Percentiles rank a stretch among this genome's conserved stretches.
Conservation (phyloP, 1,140 invertebrate genomes). For the Agraylea sexmaculata region DNA sequence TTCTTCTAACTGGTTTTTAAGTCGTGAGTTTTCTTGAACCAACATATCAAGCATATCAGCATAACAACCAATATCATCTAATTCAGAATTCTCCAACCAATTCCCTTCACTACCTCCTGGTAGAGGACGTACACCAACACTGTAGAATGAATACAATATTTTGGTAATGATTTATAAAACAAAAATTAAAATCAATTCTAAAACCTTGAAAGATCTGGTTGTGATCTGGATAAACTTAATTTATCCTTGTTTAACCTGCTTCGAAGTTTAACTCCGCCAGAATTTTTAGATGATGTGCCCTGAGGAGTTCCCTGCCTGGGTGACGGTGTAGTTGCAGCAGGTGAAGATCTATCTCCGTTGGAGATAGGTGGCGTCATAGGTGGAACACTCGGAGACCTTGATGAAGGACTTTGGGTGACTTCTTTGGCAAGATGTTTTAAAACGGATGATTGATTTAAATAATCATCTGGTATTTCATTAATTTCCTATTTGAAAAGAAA, state of each 20-base stretch:
- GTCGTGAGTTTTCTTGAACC: slow-evolving; percentile 70
- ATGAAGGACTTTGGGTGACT: slow-evolving; percentile 47
- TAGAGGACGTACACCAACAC: slow-evolving; percentile 34
- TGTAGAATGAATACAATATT: slow-evolving; percentile 8
- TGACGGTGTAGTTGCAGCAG: slow-evolving; percentile 6
- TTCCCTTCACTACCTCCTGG: slow-evolving; percentile 37
- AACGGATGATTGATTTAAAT: slow-evolving; percentile 71
- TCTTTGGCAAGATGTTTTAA: slow-evolving; percentile 77
- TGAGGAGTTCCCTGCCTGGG: slow-evolving; percentile 11
- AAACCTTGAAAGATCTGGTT: slow-evolving; percentile 40
- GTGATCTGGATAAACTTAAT: slow-evolving; percentile 59
- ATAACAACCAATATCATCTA: slow-evolving; percentile 46
- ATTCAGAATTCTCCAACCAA: slow-evolving; percentile 41
- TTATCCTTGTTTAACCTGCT: slow-evolving; percentile 43
- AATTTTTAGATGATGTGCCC: slow-evolving; percentile 16
- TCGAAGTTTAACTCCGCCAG: slow-evolving; percentile 29
- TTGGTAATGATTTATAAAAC: neutral
- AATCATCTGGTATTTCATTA: slow-evolving; percentile 75
- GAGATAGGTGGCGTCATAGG: slow-evolving; percentile 23
- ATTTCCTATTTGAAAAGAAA: slow-evolving; percentile 52
- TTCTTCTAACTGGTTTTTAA: slow-evolving; percentile 69
- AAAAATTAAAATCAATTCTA: slow-evolving; percentile 3
- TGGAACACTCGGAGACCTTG: slow-evolving; percentile 29
- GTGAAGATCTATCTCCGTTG: slow-evolving; percentile 9
- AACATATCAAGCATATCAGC: slow-evolving; percentile 73